Evolutionary conservation across 2,797 vertebrate genomes (phyloP), one percentile per base, ranked within the genome.

Genomic region (Florisuga fusca): DNA sequence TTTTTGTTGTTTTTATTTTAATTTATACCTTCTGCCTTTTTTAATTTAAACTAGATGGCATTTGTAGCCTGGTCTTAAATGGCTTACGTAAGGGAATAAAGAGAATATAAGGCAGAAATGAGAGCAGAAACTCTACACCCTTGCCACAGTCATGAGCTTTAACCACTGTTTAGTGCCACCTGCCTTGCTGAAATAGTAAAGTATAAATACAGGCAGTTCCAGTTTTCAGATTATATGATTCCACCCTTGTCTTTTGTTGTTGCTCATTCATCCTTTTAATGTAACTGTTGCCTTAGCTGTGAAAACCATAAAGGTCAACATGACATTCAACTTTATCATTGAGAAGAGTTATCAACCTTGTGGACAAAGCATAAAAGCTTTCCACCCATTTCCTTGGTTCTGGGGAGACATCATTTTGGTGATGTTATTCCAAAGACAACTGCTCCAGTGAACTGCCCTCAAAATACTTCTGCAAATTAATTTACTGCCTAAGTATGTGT

Each of bases 231-330:
- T 91, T 93, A 84, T 78, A 85, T 4, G 89, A 88, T 85, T 51
- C 82, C 66, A 86, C 71, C 69, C 51, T 59, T 86, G 33, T 79
- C 84, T 95, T 96, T 93, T 95, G 89, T 88, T 95, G 91, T 73
- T 94, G 87, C 66, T 91, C 89, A 16, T 93, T 96, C 94, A 95
- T 94, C 91, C 89, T 81, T 95, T 93, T 93, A 66, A 94, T 93
- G 84, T 87, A 94, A 89, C 92, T 81, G 66, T 94, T 91, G 80
- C 94, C 59, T 75, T 86, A 90, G 46, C 79, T 79, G 62, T 92
- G 94, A 91, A 94, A 92, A 78, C 38, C 66, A 18, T 19, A 96
- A 91, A 93, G 91, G 94, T 91, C 92, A 91, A n/a, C 79, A 38
- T 75, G 82, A 91, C 89, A 78, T 79, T 73, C 58, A 94, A 88